Evolutionary conservation across 2,888 invertebrate species (phyloP).

Genomic region (Platerodrilus igneus): DNA sequence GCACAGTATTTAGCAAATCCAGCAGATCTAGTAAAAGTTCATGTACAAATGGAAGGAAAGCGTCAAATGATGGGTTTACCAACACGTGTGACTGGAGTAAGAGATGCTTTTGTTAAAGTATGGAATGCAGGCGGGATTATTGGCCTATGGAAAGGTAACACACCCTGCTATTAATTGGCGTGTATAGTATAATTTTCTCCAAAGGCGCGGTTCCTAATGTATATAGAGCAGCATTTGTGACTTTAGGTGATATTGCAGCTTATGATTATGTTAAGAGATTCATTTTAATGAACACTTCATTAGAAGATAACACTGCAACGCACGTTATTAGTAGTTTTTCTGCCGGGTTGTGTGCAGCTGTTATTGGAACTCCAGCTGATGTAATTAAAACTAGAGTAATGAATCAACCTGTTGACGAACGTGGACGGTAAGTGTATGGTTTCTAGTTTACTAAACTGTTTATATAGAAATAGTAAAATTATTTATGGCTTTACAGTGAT

Average conservation of each 20-base stretch:
- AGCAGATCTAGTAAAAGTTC: conserved; percentile 89
- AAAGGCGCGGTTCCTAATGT: conserved; percentile 84
- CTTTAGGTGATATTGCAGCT: conserved; percentile 80
- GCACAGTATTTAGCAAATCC: conserved; percentile 89
- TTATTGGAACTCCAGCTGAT: conserved; percentile 88
- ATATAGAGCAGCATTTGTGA: conserved; percentile 75
- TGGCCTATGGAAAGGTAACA: conserved; percentile 79
- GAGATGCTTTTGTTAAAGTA: conserved; percentile 73
- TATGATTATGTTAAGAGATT: conserved; percentile 82
- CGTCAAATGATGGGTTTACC: conserved; percentile 74
- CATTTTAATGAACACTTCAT: conserved; percentile 64
- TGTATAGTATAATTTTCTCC: conserved; percentile 16
- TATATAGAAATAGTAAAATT: too few relatives aligned
- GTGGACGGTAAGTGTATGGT: conserved; percentile 58
- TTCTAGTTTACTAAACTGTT: too few relatives aligned
- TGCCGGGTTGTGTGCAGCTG: conserved; percentile 84
- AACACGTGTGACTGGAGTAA: conserved; percentile 69
- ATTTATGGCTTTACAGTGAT: too few relatives aligned
- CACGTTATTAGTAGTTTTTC: conserved; percentile 74
- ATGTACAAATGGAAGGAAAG: conserved; percentile 90
- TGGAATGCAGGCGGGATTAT: conserved; percentile 68
- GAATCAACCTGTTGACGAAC: conserved; percentile 80
- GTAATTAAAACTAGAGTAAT: conserved; percentile 90
- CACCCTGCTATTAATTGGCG: not conserved
- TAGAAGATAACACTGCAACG: conserved; percentile 72